Evolutionary conservation across 30 jellyfish, hydroid and myxozoan species (phyloP).

Genomic region (Rhopilema esculentum): DNA sequence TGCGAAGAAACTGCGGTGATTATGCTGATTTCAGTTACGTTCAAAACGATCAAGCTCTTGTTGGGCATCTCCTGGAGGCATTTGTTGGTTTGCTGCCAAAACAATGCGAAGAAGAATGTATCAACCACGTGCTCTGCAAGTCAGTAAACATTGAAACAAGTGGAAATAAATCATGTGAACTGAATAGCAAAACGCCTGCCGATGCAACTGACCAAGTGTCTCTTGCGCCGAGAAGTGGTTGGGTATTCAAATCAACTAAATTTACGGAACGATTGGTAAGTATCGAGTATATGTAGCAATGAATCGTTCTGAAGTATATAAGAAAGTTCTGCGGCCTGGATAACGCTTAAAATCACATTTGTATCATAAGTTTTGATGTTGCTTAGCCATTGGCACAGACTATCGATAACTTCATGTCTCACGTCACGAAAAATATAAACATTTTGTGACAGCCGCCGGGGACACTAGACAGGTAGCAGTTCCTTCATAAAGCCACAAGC

Average conservation of each 20-base stretch:
- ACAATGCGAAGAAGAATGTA: neutral
- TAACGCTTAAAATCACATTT: too few relatives aligned
- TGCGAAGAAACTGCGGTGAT: constrained; percentile 1
- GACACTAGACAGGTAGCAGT: too few relatives aligned
- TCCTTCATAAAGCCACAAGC: too few relatives aligned
- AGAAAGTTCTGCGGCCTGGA: too few relatives aligned
- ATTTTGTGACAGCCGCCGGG: too few relatives aligned
- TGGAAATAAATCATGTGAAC: constrained; percentile 5
- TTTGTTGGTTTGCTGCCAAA: neutral
- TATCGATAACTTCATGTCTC: too few relatives aligned
- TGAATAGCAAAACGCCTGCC: neutral
- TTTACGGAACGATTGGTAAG: neutral
- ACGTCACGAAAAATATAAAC: too few relatives aligned
- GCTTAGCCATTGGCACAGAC: too few relatives aligned
- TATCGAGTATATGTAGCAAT: too few relatives aligned
- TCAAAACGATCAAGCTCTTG: neutral
- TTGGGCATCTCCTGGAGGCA: neutral
- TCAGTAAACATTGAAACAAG: neutral
- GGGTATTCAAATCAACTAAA: neutral
- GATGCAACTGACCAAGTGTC: neutral
- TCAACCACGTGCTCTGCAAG: neutral
- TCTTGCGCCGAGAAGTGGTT: neutral
- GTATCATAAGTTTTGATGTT: too few relatives aligned
- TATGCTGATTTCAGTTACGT: neutral
- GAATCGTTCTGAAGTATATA: too few relatives aligned